These are phyloP conservation scores for Euphonia xanthogaster DNA, from an alignment of 2,797 vertebrate species.

Conservation along the genomic window DNA sequence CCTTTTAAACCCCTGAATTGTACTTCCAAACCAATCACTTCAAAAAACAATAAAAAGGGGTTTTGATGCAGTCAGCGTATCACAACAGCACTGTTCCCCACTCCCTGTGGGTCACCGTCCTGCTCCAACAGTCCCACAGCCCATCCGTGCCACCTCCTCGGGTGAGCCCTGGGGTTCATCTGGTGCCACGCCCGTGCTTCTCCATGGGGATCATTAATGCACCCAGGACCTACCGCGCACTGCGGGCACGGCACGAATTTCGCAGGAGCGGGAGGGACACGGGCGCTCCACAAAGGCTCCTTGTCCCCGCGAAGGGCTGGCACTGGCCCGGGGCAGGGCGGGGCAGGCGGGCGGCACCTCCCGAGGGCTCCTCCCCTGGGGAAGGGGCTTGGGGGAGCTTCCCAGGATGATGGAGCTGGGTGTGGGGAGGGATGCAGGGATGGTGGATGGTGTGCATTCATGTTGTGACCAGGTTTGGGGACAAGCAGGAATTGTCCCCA, in stretches of 20 bases:
- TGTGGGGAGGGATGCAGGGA: accelerated
- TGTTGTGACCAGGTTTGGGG: background rate
- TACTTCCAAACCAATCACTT: background rate
- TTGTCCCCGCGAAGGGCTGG: background rate
- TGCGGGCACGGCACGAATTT: background rate
- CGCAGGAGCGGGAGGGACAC: background rate
- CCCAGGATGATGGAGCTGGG: background rate
- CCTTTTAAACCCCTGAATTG: background rate
- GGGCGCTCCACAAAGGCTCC: background rate
- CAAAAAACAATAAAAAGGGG: background rate
- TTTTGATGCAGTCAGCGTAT: background rate
- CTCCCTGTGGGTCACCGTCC: background rate
- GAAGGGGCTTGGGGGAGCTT: background rate
- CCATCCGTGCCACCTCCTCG: background rate
- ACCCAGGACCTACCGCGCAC: accelerated
- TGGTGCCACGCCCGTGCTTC: background rate
- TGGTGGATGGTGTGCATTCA: accelerated
- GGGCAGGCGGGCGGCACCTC: accelerated
- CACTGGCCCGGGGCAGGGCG: background rate
- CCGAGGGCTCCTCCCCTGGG: background rate
- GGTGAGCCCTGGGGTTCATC: background rate
- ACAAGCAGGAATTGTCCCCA: background rate
- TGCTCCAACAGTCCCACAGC: background rate
- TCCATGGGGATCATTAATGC: accelerated
- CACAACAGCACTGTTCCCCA: accelerated